Base-by-base conservation (phyloP, 2,797 vertebrate species). In the Okamejei kenojei region DNA sequence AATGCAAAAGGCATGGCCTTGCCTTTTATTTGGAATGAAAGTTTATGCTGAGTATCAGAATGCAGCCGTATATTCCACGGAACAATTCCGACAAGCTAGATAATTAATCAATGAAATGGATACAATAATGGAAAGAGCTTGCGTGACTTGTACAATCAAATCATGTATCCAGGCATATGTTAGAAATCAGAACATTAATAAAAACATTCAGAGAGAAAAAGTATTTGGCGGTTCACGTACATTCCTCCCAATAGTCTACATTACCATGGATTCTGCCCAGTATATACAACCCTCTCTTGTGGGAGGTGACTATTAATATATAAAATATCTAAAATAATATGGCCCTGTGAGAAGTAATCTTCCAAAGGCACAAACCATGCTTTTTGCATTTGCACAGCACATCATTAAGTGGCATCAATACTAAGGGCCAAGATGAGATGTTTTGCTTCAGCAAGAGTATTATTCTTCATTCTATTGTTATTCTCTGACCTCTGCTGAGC, bases 41-140 rank as follows among this genome's bases (percentile, higher is more conserved):
- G 7, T 68, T 88, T 68, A 88, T 68, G 35, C 68, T 88, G n/a
- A 86, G 32, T 32, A 68, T 88, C n/a, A 88, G 63, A 9, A 35
- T 35, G 84, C n/a, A 88, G 61, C 29, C 32, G 32, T 65, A n/a
- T 65, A 65, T 86, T 86, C 84, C 17, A 68, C 84, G 32, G n/a
- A 88, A 35, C n/a, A 35, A 19, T 68, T 88, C 63, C 17, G n/a
- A n/a, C 61, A 68, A 32, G 84, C 63, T n/a, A 88, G 84, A 88
- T 88, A 88, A 68, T 88, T 88, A 68, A 88, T 68, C 84, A 88
- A 68, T 88, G 84, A 35, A 88, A 88, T 88, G 84, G 61, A 88
- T 88, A 88, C 29, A 88, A 79, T 38, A 79, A 86, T 86, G 84
- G 84, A 88, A 88, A 88, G n/a, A 88, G 32, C 61, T 65, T 88